Base-by-base conservation (phyloP, 2,888 invertebrate genomes). In the Trypoxylon attenuatum region DNA sequence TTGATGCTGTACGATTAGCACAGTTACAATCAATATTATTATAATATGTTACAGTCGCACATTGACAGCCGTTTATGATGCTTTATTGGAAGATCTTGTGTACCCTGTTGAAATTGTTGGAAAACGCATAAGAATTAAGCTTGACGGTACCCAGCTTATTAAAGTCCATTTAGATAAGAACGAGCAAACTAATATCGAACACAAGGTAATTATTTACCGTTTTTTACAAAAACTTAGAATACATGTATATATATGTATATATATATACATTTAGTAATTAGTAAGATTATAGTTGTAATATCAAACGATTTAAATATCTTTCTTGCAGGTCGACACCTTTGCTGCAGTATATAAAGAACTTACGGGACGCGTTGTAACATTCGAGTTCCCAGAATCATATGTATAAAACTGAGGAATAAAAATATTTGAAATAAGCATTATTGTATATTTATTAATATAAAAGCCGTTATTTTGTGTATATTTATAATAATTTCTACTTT, bases 101-200 rank as follows among this genome's bases (percentile, higher is more conserved):
- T 99, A 95, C 89, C 99, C 99, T 22, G 98, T 99, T 53, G 99
- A 99, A 90, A 98, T 99, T 82, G 98, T 99, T 39, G 99, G 99
- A 87, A 99, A 98, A 89, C 92, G 99, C 75, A 97, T 97, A 86
- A 92, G 99, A 78, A 94, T 99, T 67, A 97, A 96, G 89, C 90
- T 98, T 81, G 99, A 99, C 87, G 99, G 99, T 71, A 95, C 96
- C 45, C 94, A 98, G 84, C 90, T 99, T 72, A 96, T 96, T 87
- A 99, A 99, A 90, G 97, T 99, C 79, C 98, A 98, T 88, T 91
- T 99, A 85, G 98, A 98, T 89, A 99, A 98, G 89, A 96, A 94
- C 88, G 98, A 99, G 88, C 98, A 98, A 89, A 99, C 98, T 69
- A 98, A 97, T 80, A 97, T 99, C 89, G 99, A 99, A 91, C 99